phyloP scores from a whole-genome alignment of 1,140 invertebrate species.

The Neoseiulus cucumeris region DNA sequence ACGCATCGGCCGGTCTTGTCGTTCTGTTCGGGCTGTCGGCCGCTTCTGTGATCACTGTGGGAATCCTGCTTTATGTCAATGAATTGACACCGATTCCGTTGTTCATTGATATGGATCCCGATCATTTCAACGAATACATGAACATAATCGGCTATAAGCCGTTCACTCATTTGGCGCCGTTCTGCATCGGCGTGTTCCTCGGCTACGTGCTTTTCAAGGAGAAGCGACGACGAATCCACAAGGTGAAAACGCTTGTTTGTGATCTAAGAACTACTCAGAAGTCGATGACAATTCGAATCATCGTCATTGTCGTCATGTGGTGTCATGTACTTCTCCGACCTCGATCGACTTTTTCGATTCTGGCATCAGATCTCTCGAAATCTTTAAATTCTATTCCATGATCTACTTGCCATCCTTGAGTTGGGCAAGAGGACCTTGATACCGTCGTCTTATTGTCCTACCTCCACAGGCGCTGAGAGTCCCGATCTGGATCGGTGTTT shows the following conservation, averaged over 20 bases:
- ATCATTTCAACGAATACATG: constrained; percentile 18
- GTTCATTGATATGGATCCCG: constrained; percentile 18
- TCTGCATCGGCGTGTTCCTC: constrained; percentile 18
- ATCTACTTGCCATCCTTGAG: too few relatives aligned
- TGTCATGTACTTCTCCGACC: too few relatives aligned
- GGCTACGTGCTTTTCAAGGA: constrained; percentile 16
- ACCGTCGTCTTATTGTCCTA: too few relatives aligned
- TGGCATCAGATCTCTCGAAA: too few relatives aligned
- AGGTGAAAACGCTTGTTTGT: neutral
- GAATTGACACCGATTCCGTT: constrained; percentile 16
- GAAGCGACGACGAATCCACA: constrained; percentile 14
- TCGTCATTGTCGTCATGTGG: too few relatives aligned
- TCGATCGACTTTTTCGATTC: too few relatives aligned
- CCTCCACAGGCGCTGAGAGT: neutral
- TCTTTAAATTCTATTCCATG: too few relatives aligned
- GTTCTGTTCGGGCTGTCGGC: neutral
- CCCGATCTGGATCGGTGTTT: neutral
- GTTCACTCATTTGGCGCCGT: constrained; percentile 18
- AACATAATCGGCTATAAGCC: constrained; percentile 19
- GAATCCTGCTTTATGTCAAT: constrained; percentile 14
- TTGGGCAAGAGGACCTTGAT: too few relatives aligned
- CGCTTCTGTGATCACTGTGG: constrained; percentile 13
- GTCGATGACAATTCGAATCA: too few relatives aligned
- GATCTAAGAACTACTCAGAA: too few relatives aligned
- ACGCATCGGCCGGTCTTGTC: neutral